phyloP scores from a whole-genome alignment of 2,797 vertebrate genomes.

The Streptopelia turtur region DNA sequence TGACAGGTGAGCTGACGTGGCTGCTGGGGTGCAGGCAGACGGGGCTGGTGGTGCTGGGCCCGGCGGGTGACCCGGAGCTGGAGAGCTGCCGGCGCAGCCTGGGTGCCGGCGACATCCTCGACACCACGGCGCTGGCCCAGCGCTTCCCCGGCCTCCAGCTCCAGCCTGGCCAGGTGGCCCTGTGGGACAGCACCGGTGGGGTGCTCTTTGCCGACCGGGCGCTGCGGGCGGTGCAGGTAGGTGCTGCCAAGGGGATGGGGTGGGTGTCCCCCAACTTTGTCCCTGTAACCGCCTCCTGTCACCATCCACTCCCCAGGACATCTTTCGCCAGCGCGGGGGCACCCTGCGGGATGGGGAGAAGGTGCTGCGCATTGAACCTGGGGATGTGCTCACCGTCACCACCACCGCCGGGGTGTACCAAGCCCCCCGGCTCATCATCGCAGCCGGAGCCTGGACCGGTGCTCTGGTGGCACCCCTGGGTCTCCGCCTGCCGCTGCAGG shows the following conservation, averaged over 20 bases:
- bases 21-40: slow-evolving; percentile 78
- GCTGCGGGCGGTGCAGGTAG: slow-evolving; percentile 85
- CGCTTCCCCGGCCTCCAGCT: slow-evolving; percentile 81
- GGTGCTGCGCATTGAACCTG: slow-evolving; percentile 85
- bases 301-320: slow-evolving; percentile 71
- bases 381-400: slow-evolving; percentile 78
- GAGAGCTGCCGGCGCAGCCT: slow-evolving; percentile 55
- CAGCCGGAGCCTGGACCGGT: slow-evolving; percentile 89
- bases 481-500: slow-evolving; percentile 88
- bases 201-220: slow-evolving; percentile 88
- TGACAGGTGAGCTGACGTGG: not conserved
- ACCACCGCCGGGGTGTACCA: slow-evolving; percentile 80
- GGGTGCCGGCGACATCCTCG: slow-evolving; percentile 52
- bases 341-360: slow-evolving; percentile 84
- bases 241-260: not conserved
- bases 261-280: not conserved
- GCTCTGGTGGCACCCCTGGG: slow-evolving; percentile 80
- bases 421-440: slow-evolving; percentile 84
- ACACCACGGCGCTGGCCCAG: slow-evolving; percentile 69
- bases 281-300: rapidly evolving
- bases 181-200: slow-evolving; percentile 84
- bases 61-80: slow-evolving; percentile 68
- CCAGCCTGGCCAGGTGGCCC: slow-evolving; percentile 74
- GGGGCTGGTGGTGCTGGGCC: slow-evolving; percentile 85
- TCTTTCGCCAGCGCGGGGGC: slow-evolving; percentile 82